Percentiles rank a stretch among this genome's conserved stretches.
Conservation (phyloP, 2,797 vertebrate genomes). For the Clarias pachynema region DNA sequence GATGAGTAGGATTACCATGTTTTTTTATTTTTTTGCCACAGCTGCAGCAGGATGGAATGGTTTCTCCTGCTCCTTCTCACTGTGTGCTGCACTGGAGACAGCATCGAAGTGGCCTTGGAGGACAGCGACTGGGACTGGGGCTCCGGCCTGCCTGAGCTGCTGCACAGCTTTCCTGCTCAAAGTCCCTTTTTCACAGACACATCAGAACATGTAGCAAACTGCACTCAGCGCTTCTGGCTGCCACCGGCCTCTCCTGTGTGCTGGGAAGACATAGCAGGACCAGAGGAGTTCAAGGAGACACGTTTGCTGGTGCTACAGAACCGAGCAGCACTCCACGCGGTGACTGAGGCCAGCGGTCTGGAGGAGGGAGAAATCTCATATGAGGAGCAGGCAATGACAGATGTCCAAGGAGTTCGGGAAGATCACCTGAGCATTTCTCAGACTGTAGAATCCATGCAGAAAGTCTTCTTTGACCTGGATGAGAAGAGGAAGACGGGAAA, state of each 20-base stretch:
- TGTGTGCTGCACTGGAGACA: constrained; percentile 26
- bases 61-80: constrained; percentile 51
- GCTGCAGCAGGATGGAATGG: constrained; percentile 50
- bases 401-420: constrained; percentile 68
- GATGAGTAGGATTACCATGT: not conserved
- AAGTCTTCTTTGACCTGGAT: constrained; percentile 72
- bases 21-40: not conserved
- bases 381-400: constrained; percentile 71
- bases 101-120: constrained; percentile 21
- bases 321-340: constrained; percentile 73
- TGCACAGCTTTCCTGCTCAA: constrained; percentile 76
- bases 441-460: constrained; percentile 73
- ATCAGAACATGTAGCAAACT: constrained; percentile 69
- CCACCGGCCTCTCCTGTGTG: constrained; percentile 71
- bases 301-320: constrained; percentile 80
- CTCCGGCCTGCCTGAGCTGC: constrained; percentile 73
- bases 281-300: constrained; percentile 74
- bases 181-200: constrained; percentile 72
- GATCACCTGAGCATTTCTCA: constrained; percentile 70
- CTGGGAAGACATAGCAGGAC: constrained; percentile 73
- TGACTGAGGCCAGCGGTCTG: constrained; percentile 71
- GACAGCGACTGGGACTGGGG: constrained; percentile 69
- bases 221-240: constrained; percentile 77
- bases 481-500: constrained; percentile 73
- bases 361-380: constrained; percentile 71